Evolutionary conservation across 2,113 vertebrate genomes (phyloP), one percentile per base, ranked within the genome.

Genomic region (Lamprotornis superbus): DNA sequence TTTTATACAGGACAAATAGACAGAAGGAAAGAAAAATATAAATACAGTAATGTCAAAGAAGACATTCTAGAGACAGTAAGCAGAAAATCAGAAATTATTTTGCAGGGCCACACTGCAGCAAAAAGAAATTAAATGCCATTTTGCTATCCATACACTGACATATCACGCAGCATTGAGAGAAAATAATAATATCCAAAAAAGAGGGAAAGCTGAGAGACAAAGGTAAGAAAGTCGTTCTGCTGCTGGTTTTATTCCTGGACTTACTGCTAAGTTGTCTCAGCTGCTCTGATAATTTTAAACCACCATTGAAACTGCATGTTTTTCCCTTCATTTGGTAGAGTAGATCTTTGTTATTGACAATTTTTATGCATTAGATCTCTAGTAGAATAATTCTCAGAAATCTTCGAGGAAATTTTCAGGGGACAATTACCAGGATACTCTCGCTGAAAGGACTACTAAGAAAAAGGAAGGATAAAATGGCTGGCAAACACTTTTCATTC

Each of bases 1-100:
- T 90, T 93, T 90, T 83, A 50, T 56, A 57, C 14, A n/a, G 83
- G 61, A 71, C 30, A 92, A 89, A 89, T 78, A 83, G 70, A 27
- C 11, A 69, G 78, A 88, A 92, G 17, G 50, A 83, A 93, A 94
- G 64, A 93, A 91, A 94, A 91, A 71, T 87, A 44, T 89, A 81
- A 90, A 90, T 84, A 81, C 20, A 49, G n/a, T 88, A 87, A 83
- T 75, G 56, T 63, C 52, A 81, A 89, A 88, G 56, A 63, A 90
- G 52, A 81, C 52, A 81, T 90, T 90, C 71, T 31, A 37, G 55
- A 90, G 64, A 96, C 57, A 82, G 47, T 60, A 40, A 96, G 73
- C 52, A 92, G 88, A 90, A 95, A 96, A 96, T 92, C 83, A 90
- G 76, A 94, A 96, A 78, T 5, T 1, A 92, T 93, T 95, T 96